Base-by-base conservation (phyloP, 1,140 invertebrate genomes). In the Neocloeon triangulifer region DNA sequence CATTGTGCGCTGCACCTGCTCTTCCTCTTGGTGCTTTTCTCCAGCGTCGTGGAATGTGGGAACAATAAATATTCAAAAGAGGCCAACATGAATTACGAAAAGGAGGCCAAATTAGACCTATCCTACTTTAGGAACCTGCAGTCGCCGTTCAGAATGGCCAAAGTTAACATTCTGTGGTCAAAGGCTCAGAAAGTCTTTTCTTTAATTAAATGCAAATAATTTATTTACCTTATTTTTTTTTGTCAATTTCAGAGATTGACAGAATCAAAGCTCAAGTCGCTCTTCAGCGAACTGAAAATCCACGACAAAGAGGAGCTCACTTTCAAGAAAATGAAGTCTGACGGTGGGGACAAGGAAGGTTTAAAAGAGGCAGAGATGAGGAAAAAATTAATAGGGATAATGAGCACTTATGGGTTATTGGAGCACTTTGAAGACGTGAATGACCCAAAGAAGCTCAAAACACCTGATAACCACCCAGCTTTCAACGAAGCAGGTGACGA, bases 291-390 rank as follows among this genome's bases (percentile, higher is more conserved):
- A 47, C 50, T 94, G 1, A 84, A 80, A 56, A 66, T 88, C 25
- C 85, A 92, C 35, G 86, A 94, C 43, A 88, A 88, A 57, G 75
- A 88, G 51, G 84, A 92, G 58, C 56, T 85, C 9, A 63, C 68
- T 1, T 69, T 68, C 41, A 94, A 94, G 50, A 71, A 75, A 44
- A 46, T 76, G 0, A 81, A 74, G 42, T 61, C 68, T 34, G 78
- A 88, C 42, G 76, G 77, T 20, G 65, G 69, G 38, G 85, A 92
- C 53, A 75, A 79, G 46, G 79, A 80, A 46, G 86, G 85, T 0
- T 44, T 82, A 1, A 73, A 75, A 50, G 85, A 85, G 50, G 75
- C 80, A 2, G 69, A 73, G 43, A 45, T 91, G 9, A 56, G 82
- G 16, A 69, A 70, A 34, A 85, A 77, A 46, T 58, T 92, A 1